Conservation (phyloP, 2,888 invertebrate species). For the Folsomia candida region DNA sequence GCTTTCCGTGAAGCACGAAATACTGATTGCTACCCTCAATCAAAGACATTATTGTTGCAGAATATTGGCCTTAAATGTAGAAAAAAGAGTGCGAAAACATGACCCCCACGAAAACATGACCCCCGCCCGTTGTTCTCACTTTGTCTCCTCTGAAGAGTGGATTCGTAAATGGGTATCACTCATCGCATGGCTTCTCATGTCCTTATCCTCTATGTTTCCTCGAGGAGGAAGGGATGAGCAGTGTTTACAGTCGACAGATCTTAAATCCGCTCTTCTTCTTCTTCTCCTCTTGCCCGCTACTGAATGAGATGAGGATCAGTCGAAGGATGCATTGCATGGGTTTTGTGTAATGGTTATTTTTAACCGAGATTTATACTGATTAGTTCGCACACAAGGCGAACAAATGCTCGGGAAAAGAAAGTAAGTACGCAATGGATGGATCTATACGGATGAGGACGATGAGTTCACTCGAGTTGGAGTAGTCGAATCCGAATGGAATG, state of each 20-base stretch:
- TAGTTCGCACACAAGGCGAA: not conserved
- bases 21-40: not conserved
- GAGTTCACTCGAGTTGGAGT: not conserved
- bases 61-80: not conserved
- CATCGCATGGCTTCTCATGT: not conserved
- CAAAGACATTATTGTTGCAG: not conserved
- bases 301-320: not conserved
- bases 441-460: not conserved
- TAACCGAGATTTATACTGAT: constrained; percentile 1
- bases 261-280: too few relatives aligned
- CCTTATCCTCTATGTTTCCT: too few relatives aligned
- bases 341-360: not conserved
- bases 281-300: too few relatives aligned
- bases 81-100: not conserved
- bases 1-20: not conserved
- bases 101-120: not conserved
- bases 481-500: not conserved
- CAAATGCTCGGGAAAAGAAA: not conserved
- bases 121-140: too few relatives aligned
- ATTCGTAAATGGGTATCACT: not conserved
- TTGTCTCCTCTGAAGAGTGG: not conserved
- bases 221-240: too few relatives aligned
- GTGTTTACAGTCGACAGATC: too few relatives aligned
- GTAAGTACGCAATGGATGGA: constrained; percentile 1
- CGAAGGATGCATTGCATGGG: not conserved